Percentiles rank a stretch among this genome's conserved stretches.
Evolutionary conservation across 1,140 invertebrate species (phyloP).

Genomic region (Pseudomyrmex gracilis): DNA sequence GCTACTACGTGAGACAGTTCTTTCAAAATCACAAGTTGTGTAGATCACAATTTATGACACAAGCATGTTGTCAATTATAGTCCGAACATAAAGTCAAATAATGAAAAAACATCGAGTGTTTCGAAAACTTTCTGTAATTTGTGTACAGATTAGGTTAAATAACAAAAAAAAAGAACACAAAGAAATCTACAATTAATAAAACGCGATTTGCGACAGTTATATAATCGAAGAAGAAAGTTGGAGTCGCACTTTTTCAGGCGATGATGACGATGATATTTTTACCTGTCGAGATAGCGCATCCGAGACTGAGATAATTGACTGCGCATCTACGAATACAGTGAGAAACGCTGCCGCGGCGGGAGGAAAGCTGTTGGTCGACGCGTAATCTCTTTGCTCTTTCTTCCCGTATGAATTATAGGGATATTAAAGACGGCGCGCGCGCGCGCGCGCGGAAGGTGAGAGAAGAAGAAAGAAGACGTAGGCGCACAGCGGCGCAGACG

Average conservation of each 20-base stretch:
- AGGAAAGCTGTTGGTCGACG: conserved; percentile 43
- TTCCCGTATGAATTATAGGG: conserved; percentile 68
- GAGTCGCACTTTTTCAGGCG: conserved; percentile 63
- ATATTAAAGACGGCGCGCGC: conserved; percentile 62
- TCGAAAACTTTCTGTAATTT: no score
- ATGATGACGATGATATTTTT: conserved; percentile 37
- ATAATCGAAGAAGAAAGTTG: neutral
- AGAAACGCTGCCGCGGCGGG: neutral
- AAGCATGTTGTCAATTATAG: no score
- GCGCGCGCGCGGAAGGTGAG: conserved; percentile 37
- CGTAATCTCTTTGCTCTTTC: conserved; percentile 65
- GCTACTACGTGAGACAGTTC: no score
- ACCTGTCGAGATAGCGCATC: conserved; percentile 23
- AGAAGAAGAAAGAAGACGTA: conserved; percentile 56
- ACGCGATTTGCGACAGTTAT: no score
- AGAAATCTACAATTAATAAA: neutral
- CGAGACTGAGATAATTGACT: conserved; percentile 55
- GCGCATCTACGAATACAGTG: conserved; percentile 39
- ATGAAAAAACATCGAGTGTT: no score
- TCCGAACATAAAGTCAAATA: no score
- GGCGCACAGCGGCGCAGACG: conserved; percentile 44
- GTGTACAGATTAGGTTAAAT: no score
- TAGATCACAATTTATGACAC: no score
- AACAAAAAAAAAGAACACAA: no score
- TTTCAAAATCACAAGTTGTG: no score